Conservation (phyloP, 2,113 vertebrate genomes). For the Poecilia latipinna region DNA sequence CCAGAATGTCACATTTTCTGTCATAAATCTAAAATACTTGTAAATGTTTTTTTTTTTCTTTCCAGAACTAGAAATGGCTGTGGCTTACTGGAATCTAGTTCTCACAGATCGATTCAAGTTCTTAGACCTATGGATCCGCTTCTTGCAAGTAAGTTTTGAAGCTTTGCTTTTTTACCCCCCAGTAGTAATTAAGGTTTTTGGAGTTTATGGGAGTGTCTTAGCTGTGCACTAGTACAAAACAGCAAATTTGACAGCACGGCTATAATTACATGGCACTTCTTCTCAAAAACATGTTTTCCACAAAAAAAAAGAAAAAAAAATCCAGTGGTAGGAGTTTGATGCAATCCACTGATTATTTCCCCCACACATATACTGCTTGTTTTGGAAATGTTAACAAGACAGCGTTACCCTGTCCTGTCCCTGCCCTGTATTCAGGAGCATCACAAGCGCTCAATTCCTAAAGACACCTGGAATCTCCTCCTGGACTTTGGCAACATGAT, state of each 20-base stretch:
- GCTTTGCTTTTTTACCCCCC: not conserved
- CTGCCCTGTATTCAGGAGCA: constrained; percentile 83
- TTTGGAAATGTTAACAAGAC: not conserved
- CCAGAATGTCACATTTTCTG: not conserved
- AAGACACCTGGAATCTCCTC: constrained; percentile 96
- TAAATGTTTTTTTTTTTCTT: not conserved
- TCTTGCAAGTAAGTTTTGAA: constrained; percentile 88
- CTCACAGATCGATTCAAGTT: constrained; percentile 95
- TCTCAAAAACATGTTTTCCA: no score
- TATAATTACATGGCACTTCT: no score
- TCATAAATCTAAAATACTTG: not conserved
- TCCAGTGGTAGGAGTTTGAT: no score
- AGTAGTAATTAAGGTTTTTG: not conserved
- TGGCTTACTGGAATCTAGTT: constrained; percentile 97
- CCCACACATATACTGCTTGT: not conserved
- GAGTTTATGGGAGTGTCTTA: not conserved
- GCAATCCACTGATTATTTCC: not conserved
- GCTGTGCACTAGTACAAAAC: not conserved
- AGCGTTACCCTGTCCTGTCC: not conserved
- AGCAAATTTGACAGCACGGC: no score
- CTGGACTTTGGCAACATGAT: constrained; percentile 97
- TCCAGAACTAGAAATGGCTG: constrained; percentile 95
- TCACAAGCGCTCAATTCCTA: constrained; percentile 95
- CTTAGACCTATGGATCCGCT: constrained; percentile 96
- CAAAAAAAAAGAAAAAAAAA: no score